phyloP scores from a whole-genome alignment of 2,888 invertebrate genomes.

The Drosophila kambysellisi region DNA sequence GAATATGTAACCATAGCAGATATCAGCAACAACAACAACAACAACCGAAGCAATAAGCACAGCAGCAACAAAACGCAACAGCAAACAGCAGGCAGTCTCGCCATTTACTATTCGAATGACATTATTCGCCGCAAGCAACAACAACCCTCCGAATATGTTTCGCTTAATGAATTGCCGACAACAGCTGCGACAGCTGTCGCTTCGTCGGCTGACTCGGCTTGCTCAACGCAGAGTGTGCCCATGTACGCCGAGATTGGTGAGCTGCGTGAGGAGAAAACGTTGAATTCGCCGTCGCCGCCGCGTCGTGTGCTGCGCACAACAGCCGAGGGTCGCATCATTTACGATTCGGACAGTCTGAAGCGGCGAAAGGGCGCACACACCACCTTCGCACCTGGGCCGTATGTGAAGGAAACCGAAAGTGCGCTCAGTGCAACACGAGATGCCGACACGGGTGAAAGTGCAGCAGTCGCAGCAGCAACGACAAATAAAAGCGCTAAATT shows the following conservation, averaged over 20 bases:
- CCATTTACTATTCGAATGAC: conserved; percentile 89
- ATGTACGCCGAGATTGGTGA: conserved; percentile 84
- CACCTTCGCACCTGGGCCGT: conserved; percentile 95
- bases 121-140: conserved; percentile 85
- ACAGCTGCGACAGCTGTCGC: conserved; percentile 18
- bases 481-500: conserved; percentile 66
- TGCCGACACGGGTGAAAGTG: conserved; percentile 69
- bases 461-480: conserved; percentile 32
- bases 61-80: conserved; percentile 26
- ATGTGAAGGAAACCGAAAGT: conserved; percentile 89
- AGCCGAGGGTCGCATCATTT: conserved; percentile 94
- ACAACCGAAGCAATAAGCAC: conserved; percentile 85
- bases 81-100: conserved; percentile 73
- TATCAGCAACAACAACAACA: conserved; percentile 90
- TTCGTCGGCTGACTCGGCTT: conserved; percentile 23
- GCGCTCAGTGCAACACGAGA: conserved; percentile 73
- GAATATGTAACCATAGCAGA: conserved; percentile 95
- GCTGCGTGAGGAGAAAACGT: conserved; percentile 74
- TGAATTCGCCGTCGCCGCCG: conserved; percentile 46
- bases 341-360: conserved; percentile 93
- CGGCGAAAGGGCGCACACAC: conserved; percentile 92
- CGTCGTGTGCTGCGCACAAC: conserved; percentile 91
- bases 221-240: conserved; percentile 63
- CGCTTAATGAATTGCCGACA: conserved; percentile 91
- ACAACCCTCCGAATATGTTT: conserved; percentile 89